Evolutionary conservation across 2,797 vertebrate species (phyloP), one percentile per base, ranked within the genome.

Genomic region (Pseudopleuronectes americanus): DNA sequence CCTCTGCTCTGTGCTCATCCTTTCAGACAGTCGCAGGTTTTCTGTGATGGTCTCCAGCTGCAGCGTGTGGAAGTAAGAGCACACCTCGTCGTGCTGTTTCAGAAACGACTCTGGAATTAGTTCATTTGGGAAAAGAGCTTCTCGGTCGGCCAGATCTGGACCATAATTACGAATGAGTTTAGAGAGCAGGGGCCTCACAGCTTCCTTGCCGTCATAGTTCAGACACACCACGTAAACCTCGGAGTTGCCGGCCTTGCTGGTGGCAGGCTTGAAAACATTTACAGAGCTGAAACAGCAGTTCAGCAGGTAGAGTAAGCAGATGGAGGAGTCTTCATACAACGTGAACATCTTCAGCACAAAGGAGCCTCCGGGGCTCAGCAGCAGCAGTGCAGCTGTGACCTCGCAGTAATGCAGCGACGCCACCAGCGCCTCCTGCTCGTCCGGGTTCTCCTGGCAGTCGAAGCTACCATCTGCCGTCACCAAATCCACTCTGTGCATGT

Each of bases 291-390:
- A 99, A 55, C 93, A 95, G 83, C 97, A 99, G 81, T 94, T 97
- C 0, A 99, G 92, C 71, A 99, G 91, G 85, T 96, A 99, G 66
- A 99, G 94, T 41, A 99, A 82, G 79, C 97, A 97, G 76, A 96
- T 75, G 1, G 98, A 99, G 65, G 95, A 95, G 86, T 97, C 96
- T 56, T 99, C 97, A 58, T 97, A 98, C 26, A 99, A 86, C 0
- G 98, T 99, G 86, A 99, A 99, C 97, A 97, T 96, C 90, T 99
- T 99, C 77, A 99, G 84, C 54, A 99, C 97, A 23, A 98, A 97
- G 23, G 97, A 98, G 23, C 97, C 97, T 1, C 96, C 95, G 0
- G 80, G 70, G 16, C 93, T 88, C 26, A 99, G 95, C 2, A 95
- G 94, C 66, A 92, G 92, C 74, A 99, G 89, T 4, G 96, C 96